These are phyloP conservation scores for Alexandromys fortis DNA, from an alignment of 2,113 vertebrate genomes.

Conservation along the genomic window DNA sequence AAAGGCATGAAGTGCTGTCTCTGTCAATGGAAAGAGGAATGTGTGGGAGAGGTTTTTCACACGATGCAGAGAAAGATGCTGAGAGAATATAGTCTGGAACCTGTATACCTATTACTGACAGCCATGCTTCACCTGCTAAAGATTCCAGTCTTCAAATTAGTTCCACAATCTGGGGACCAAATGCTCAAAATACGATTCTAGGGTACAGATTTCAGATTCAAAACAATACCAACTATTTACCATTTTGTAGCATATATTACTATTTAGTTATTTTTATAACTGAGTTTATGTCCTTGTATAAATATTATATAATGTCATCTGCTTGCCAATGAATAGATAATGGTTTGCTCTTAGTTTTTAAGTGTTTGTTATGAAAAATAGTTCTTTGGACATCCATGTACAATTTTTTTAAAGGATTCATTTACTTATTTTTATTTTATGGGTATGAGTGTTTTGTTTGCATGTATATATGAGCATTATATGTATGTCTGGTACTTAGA, in stretches of 20 bases:
- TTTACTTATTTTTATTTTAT: not conserved
- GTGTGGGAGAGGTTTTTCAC: not conserved
- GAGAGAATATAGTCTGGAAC: not conserved
- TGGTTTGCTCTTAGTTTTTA: not conserved
- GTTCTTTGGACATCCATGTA: not conserved
- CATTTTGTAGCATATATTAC: not conserved
- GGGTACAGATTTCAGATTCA: not conserved
- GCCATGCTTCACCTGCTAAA: not conserved
- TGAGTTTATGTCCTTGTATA: not conserved
- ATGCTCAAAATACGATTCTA: not conserved
- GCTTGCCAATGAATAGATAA: not conserved
- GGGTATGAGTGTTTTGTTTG: not conserved
- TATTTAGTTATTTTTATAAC: conserved; percentile 2
- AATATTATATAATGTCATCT: not conserved
- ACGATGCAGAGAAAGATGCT: not conserved
- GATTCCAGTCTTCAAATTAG: not conserved
- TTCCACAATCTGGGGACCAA: not conserved
- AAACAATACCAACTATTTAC: not conserved
- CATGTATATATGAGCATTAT: too few species aligned
- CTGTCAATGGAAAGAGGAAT: not conserved
- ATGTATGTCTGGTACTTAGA: not conserved
- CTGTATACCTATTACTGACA: not conserved
- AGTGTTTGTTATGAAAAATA: conserved; percentile 1
- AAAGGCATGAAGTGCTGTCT: not conserved
- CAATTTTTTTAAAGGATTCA: not conserved